Base-by-base conservation (phyloP, 92 coral and sea anemone genomes). In the Palythoa heliodiscus region DNA sequence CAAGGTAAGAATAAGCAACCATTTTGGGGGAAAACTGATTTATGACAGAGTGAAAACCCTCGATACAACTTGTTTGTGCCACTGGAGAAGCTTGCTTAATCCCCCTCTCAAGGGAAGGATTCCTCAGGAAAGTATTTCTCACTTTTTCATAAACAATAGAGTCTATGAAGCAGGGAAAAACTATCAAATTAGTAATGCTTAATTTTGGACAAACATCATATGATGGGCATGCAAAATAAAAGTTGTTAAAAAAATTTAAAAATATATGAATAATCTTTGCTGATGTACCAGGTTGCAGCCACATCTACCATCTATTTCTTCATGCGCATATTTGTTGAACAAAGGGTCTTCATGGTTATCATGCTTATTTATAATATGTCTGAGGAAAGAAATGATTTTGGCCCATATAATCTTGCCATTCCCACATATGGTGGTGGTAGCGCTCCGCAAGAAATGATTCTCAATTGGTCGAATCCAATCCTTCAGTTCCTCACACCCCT, bases 371-470 rank as follows among this genome's bases (percentile, higher is more conserved):
- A 76, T n/a, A n/a, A n/a, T 88, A 71, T 91, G 91, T 61, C 85
- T 50, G 11, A 91, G 78, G 72, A 91, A 91, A 11, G 94, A 91
- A 16, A 70, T 79, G 23, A 89, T 89, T 29, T 89, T 91, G 22
- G 94, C 92, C 94, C 86, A 89, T 19, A 91, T 91, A 39, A 89
- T 83, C 50, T 73, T 10, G 20, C 94, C 94, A 75, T 54, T 91
- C 69, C 94, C 94, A 86, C 87, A 57, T 54, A 86, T 60, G 29
- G 91, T 91, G 29, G 91, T 69, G 20, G 89, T 88, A 8, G 89
- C 91, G 39, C 89, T 88, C 94, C 94, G 88, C 29, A 88, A 73
- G 40, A 55, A 55, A 55, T 55, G 61, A 16, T 55, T 55, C 61
- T 55, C 61, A 55, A 55, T 55, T 55, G 61, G 61, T 55, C 19